Conservation (phyloP, 2,888 invertebrate genomes). For the Polietes domitor region DNA sequence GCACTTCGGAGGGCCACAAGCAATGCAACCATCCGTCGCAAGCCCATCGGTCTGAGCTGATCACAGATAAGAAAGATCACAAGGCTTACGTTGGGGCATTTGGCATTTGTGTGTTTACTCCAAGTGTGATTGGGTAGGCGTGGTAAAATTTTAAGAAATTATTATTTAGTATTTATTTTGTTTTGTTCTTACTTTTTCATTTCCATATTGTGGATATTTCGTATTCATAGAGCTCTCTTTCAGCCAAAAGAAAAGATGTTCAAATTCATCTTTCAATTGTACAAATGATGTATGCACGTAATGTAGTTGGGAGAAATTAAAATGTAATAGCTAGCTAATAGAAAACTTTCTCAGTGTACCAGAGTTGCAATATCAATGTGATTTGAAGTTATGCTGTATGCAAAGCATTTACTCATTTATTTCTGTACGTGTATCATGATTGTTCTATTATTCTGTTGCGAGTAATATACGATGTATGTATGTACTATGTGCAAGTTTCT, state of each 20-base stretch:
- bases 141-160: slow-evolving; percentile 5
- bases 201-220: neutral
- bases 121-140: neutral
- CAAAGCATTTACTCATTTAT: slow-evolving; percentile 22
- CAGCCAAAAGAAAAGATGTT: neutral
- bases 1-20: neutral
- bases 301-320: too few relatives aligned
- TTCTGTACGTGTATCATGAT: slow-evolving; percentile 12
- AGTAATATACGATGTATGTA: slow-evolving; percentile 48
- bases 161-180: neutral
- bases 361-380: slow-evolving; percentile 61
- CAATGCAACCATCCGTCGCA: slow-evolving; percentile 2
- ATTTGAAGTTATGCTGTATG: slow-evolving; percentile 21
- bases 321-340: neutral
- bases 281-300: too few relatives aligned
- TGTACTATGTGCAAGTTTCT: slow-evolving; percentile 35
- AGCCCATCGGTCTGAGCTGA: too few relatives aligned
- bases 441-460: slow-evolving; percentile 59
- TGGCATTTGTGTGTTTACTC: slow-evolving; percentile 1
- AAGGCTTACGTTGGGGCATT: neutral
- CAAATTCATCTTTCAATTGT: too few relatives aligned
- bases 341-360: slow-evolving; percentile 58
- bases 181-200: neutral
- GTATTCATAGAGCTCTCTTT: neutral
- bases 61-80: neutral